These are phyloP conservation scores for Leptothorax acervorum DNA, from an alignment of 2,888 invertebrate genomes.

Conservation along the genomic window DNA sequence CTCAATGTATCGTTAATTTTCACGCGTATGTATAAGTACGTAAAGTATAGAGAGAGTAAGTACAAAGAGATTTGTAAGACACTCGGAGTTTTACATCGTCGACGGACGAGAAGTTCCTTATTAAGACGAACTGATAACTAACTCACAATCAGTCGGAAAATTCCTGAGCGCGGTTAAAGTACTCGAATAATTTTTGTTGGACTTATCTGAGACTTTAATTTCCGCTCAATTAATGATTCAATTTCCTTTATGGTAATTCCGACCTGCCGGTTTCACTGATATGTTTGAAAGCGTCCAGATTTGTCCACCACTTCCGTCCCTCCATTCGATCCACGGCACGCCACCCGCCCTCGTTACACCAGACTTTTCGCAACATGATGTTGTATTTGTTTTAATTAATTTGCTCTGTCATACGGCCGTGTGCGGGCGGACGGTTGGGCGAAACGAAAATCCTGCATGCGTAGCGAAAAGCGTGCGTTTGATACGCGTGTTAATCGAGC, in stretches of 20 bases:
- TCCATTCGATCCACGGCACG: not conserved
- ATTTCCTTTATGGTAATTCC: slow-evolving; percentile 6
- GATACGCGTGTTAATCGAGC: slow-evolving; percentile 54
- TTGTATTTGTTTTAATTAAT: slow-evolving; percentile 56
- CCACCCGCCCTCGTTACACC: not conserved
- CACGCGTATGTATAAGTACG: slow-evolving; percentile 2
- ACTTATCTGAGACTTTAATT: slow-evolving; percentile 7
- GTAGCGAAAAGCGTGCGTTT: slow-evolving; percentile 43
- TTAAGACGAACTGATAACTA: slow-evolving; percentile 23
- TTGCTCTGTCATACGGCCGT: slow-evolving; percentile 37
- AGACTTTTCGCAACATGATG: slow-evolving; percentile 33
- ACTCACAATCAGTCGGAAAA: slow-evolving; percentile 16
- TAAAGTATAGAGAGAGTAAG: not conserved
- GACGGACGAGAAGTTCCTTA: slow-evolving; percentile 11
- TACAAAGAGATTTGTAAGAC: not conserved
- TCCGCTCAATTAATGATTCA: slow-evolving; percentile 41
- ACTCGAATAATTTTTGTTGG: slow-evolving; percentile 34
- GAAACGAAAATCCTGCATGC: slow-evolving; percentile 39
- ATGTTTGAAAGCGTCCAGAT: slow-evolving; percentile 12
- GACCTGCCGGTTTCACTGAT: not conserved
- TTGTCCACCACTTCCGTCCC: slow-evolving; percentile 6
- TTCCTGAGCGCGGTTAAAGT: slow-evolving; percentile 15
- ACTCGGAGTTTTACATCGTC: slow-evolving; percentile 23
- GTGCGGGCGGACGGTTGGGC: not conserved
- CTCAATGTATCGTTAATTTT: not conserved